phyloP scores from a whole-genome alignment of 2,113 vertebrate species.

The Chelonoidis abingdonii region DNA sequence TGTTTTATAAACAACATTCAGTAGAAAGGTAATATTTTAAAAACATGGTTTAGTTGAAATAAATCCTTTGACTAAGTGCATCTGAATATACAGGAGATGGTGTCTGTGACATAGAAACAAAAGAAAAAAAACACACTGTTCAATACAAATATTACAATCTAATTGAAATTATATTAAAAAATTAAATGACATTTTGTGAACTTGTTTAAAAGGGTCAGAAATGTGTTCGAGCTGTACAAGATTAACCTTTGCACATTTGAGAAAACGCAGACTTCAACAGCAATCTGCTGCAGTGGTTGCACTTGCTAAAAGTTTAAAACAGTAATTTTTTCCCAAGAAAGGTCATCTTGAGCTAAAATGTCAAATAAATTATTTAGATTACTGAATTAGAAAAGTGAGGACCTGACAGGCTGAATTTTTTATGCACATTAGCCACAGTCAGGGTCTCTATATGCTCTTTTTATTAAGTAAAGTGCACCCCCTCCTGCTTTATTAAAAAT shows the following conservation, averaged over 20 bases:
- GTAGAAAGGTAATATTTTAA: constrained; percentile 15
- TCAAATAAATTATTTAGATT: constrained; percentile 93
- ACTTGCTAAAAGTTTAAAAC: constrained; percentile 92
- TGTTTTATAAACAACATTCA: constrained; percentile 47
- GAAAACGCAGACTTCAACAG: constrained; percentile 83
- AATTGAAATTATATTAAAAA: constrained; percentile 83
- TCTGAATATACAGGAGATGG: constrained; percentile 23
- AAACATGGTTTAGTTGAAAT: constrained; percentile 47
- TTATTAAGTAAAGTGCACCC: constrained; percentile 81
- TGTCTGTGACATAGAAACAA: constrained; percentile 35
- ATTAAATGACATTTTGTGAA: constrained; percentile 78
- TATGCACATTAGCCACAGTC: constrained; percentile 88
- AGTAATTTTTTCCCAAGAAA: constrained; percentile 89
- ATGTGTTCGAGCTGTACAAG: constrained; percentile 79
- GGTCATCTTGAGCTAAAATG: constrained; percentile 92
- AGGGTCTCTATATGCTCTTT: constrained; percentile 82
- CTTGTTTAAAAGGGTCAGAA: constrained; percentile 83
- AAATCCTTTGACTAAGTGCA: constrained; percentile 48
- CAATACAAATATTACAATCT: constrained; percentile 81
- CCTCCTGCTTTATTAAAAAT: constrained; percentile 82
- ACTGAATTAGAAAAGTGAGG: constrained; percentile 91
- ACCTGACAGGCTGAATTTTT: constrained; percentile 91
- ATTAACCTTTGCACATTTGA: constrained; percentile 85
- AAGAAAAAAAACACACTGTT: constrained; percentile 3
- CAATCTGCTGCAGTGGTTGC: constrained; percentile 81